These are phyloP conservation scores for Lottia gigantea DNA, from an alignment of 2,888 invertebrate species.

Conservation along the genomic window DNA sequence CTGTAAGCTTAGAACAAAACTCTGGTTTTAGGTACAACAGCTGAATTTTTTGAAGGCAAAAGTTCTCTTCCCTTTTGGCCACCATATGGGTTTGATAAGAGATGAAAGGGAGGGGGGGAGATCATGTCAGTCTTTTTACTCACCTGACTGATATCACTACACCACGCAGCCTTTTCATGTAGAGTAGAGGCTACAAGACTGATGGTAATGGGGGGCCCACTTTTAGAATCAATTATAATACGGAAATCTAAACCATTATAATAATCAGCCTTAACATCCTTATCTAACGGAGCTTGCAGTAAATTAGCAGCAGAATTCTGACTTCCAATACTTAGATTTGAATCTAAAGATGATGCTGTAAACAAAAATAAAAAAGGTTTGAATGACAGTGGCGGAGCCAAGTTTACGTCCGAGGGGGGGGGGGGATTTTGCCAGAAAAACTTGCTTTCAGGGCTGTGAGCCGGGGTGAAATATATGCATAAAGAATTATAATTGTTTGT, in stretches of 20 bases:
- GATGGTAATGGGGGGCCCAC: conserved; percentile 76
- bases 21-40: too few relatives aligned
- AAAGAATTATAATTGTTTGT: too few relatives aligned
- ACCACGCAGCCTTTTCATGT: conserved; percentile 93
- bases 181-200: conserved; percentile 78
- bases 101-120: background rate
- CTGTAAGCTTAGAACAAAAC: too few relatives aligned
- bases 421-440: too few relatives aligned
- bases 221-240: conserved; percentile 78
- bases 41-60: too few relatives aligned
- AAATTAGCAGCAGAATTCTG: conserved; percentile 54
- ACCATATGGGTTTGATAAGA: too few relatives aligned
- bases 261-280: conserved; percentile 53
- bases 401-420: too few relatives aligned
- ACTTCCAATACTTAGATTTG: conserved; percentile 58
- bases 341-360: conserved; percentile 63
- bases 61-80: too few relatives aligned
- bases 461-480: too few relatives aligned
- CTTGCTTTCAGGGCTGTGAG: too few relatives aligned
- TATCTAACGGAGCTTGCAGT: conserved; percentile 45
- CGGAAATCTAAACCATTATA: conserved; percentile 79
- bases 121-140: background rate
- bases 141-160: conserved; percentile 87
- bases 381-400: too few relatives aligned
- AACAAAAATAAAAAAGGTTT: conserved; percentile 20